phyloP scores from a whole-genome alignment of 2,797 vertebrate species.

The Manis javanica region DNA sequence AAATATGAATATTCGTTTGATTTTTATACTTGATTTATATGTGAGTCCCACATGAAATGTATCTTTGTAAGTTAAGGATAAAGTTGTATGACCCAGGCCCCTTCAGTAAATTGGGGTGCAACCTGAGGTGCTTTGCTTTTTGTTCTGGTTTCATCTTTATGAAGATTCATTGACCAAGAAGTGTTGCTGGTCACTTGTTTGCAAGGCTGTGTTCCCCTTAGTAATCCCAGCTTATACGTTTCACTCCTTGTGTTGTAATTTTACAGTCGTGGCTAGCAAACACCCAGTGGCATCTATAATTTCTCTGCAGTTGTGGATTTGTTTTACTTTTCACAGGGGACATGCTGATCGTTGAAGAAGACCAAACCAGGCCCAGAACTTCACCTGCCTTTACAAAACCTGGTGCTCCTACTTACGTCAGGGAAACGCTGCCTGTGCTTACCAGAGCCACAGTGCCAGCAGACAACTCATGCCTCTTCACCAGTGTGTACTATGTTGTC shows the following conservation, averaged over 20 bases:
- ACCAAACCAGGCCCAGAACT: slow-evolving; percentile 90
- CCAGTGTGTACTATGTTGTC: slow-evolving; percentile 96
- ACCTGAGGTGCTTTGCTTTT: background rate
- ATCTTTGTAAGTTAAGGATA: too few species aligned
- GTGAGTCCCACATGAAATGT: too few species aligned
- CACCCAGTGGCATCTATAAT: background rate
- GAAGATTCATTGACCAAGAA: background rate
- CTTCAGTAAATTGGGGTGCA: background rate
- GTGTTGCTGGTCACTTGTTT: background rate
- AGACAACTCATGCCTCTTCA: slow-evolving; percentile 99
- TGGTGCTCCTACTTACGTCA: slow-evolving; percentile 78
- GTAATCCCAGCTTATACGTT: background rate
- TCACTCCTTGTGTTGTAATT: background rate
- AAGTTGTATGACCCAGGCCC: background rate
- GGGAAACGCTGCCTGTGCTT: slow-evolving; percentile 88
- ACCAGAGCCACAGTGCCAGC: slow-evolving; percentile 93
- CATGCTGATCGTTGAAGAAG: slow-evolving; percentile 97
- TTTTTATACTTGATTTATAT: too few species aligned
- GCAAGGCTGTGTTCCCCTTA: background rate
- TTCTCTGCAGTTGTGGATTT: slow-evolving; percentile 14
- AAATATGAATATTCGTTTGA: too few species aligned
- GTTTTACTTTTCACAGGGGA: slow-evolving; percentile 90
- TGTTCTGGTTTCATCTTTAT: background rate
- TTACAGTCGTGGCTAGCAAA: background rate
- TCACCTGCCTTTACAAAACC: slow-evolving; percentile 87